Percentiles rank a stretch among this genome's conserved stretches.
Conservation (phyloP, 2,888 invertebrate genomes). For the Oasisia sp. region DNA sequence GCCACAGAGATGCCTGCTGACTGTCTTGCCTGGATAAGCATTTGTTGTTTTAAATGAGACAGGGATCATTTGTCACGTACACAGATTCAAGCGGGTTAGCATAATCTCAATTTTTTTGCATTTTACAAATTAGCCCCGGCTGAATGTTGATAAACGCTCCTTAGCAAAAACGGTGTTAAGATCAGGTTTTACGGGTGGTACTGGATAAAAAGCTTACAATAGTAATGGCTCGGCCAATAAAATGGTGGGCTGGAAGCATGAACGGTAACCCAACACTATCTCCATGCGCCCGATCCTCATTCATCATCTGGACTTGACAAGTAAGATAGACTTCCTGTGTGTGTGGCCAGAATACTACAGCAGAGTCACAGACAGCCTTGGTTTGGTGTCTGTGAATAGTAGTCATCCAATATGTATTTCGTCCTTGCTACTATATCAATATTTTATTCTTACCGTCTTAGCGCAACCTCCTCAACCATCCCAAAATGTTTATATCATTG, state of each 20-base stretch:
- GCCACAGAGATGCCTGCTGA: too few species aligned
- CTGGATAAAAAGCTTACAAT: neutral
- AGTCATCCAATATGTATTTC: too few species aligned
- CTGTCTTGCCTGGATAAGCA: too few species aligned
- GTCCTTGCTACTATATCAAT: too few species aligned
- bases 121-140: neutral
- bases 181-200: neutral
- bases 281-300: neutral
- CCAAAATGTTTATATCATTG: too few species aligned
- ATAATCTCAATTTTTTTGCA: neutral
- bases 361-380: neutral
- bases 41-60: neutral
- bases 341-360: neutral
- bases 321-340: conserved; percentile 6
- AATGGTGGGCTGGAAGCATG: neutral
- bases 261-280: neutral
- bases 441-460: too few species aligned
- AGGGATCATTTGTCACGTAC: neutral
- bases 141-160: neutral
- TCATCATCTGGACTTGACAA: neutral
- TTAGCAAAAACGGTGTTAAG: neutral
- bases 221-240: neutral
- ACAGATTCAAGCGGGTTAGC: neutral
- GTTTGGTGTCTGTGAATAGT: neutral
- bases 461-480: too few species aligned